A percentile compares a stretch with the other conserved stretches of the same genome.
phyloP scores from a whole-genome alignment of 2,113 vertebrate species.

The Rutilus rutilus region DNA sequence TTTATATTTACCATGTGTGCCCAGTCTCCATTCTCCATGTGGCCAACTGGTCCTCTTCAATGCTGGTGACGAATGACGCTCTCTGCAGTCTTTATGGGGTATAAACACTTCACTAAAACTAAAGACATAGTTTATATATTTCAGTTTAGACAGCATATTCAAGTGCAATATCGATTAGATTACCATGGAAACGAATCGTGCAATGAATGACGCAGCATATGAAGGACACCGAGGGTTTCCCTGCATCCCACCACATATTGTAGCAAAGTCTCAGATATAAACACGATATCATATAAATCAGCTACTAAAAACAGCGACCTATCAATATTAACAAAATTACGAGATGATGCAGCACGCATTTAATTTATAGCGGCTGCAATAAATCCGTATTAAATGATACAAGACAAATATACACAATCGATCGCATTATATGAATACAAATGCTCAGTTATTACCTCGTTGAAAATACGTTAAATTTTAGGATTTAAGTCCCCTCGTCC shows the following conservation, averaged over 20 bases:
- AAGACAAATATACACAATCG: not conserved
- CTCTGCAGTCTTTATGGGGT: constrained; percentile 1
- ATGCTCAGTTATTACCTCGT: not conserved
- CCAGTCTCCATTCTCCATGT: constrained; percentile 92
- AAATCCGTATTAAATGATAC: not conserved
- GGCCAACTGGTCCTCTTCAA: constrained; percentile 62
- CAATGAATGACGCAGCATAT: not conserved
- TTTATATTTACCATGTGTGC: constrained; percentile 77
- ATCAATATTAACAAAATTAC: not conserved
- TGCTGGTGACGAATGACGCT: not conserved
- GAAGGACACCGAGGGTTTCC: constrained; percentile 3
- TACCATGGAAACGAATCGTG: not conserved
- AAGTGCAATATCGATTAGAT: not conserved
- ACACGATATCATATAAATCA: too few species aligned
- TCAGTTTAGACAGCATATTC: not conserved
- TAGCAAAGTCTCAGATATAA: not conserved
- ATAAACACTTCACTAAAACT: constrained; percentile 15
- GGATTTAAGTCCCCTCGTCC: not conserved
- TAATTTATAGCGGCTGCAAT: not conserved
- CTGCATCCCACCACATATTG: not conserved
- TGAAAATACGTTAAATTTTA: not conserved
- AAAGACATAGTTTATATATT: not conserved
- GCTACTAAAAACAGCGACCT: not conserved
- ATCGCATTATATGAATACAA: not conserved
- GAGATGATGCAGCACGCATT: not conserved